These are phyloP conservation scores for Neocrepidodera transversa DNA, from an alignment of 2,888 invertebrate species.

Conservation along the genomic window DNA sequence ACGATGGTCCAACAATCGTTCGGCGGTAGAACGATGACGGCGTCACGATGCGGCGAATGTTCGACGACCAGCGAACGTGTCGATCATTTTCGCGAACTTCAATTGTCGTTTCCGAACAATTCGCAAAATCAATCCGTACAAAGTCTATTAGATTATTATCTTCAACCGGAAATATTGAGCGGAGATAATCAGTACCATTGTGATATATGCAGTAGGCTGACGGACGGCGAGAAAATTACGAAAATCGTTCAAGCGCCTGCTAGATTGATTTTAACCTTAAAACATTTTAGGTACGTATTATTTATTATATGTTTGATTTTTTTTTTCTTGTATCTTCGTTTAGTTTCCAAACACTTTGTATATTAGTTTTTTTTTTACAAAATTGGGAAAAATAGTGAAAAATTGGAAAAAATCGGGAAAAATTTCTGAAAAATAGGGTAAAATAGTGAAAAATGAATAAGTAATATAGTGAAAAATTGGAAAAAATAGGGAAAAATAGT, in stretches of 20 bases:
- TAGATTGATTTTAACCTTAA: constrained; percentile 80
- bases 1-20: constrained; percentile 75
- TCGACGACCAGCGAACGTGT: constrained; percentile 74
- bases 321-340: too few relatives aligned
- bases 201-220: constrained; percentile 74
- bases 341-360: too few relatives aligned
- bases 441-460: too few relatives aligned
- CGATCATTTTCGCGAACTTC: constrained; percentile 83
- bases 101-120: constrained; percentile 72
- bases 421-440: too few relatives aligned
- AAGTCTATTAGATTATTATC: constrained; percentile 77
- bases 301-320: too few relatives aligned
- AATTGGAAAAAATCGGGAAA: too few relatives aligned
- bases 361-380: too few relatives aligned
- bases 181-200: constrained; percentile 87
- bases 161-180: constrained; percentile 77
- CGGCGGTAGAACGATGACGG: constrained; percentile 78
- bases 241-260: constrained; percentile 76
- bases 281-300: constrained; percentile 67
- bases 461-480: too few relatives aligned
- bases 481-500: too few relatives aligned
- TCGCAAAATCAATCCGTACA: constrained; percentile 72
- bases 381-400: too few relatives aligned
- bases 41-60: constrained; percentile 77
- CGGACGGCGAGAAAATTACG: constrained; percentile 78